Percentiles rank a stretch among this genome's conserved stretches.
Conservation (phyloP, 2,113 vertebrate genomes). For the Gopherus flavomarginatus region DNA sequence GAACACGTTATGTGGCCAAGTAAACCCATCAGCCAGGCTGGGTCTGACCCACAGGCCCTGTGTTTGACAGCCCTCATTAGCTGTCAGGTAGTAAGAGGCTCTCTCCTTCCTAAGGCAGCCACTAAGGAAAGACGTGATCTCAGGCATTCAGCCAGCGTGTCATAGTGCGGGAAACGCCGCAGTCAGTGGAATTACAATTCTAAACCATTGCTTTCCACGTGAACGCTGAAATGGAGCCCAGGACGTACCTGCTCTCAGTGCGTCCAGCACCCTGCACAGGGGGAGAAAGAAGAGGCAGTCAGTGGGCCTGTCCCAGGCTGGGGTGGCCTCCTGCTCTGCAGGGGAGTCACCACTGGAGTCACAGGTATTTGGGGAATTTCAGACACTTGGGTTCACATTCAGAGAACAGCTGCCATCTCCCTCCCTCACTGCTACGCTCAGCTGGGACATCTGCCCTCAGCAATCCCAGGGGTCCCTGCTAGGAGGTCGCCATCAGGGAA, state of each 20-base stretch:
- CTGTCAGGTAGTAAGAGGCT: not conserved
- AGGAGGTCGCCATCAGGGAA: too few relatives aligned
- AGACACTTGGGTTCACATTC: not conserved
- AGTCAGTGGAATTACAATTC: not conserved
- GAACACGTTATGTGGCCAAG: not conserved
- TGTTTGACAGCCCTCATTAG: not conserved
- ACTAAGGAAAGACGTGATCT: not conserved
- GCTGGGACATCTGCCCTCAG: not conserved
- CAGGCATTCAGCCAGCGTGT: not conserved
- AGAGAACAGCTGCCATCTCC: not conserved
- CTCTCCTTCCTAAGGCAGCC: not conserved
- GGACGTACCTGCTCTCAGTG: not conserved
- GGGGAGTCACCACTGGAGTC: not conserved
- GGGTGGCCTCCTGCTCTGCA: not conserved
- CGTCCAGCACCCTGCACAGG: not conserved
- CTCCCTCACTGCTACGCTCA: not conserved
- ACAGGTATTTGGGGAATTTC: not conserved
- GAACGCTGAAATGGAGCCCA: not conserved
- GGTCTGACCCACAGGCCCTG: not conserved
- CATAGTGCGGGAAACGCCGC: not conserved
- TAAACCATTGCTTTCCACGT: not conserved
- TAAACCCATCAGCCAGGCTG: not conserved
- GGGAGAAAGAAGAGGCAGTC: not conserved
- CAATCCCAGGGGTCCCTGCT: not conserved
- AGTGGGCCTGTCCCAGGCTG: not conserved